Evolutionary conservation across 2,113 vertebrate species (phyloP).

Genomic region (Vulpes ferrilata): DNA sequence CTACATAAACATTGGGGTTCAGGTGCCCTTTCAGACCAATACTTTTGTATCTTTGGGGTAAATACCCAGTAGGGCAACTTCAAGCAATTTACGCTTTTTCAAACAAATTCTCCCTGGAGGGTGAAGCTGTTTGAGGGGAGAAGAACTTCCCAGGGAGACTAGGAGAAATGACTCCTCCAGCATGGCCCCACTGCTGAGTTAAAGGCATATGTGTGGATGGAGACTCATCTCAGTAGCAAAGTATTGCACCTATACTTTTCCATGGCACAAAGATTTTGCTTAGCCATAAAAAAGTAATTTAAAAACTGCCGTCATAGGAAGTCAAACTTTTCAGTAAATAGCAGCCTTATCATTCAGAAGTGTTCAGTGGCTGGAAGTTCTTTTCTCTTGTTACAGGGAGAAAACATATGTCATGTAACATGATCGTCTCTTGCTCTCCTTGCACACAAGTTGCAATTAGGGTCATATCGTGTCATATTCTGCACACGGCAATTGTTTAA

Average conservation of each 20-base stretch:
- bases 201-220: fast-evolving
- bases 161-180: fast-evolving
- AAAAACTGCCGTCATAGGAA: neutral
- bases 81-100: neutral
- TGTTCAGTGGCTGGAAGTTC: constrained; percentile 53
- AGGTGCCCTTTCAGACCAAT: too few relatives aligned
- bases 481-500: constrained; percentile 82
- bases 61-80: too few relatives aligned
- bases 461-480: constrained; percentile 82
- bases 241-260: neutral
- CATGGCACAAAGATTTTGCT: neutral
- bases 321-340: constrained; percentile 40
- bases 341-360: constrained; percentile 69
- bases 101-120: neutral
- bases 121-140: neutral
- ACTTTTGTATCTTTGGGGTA: too few relatives aligned
- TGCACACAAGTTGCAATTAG: constrained; percentile 81
- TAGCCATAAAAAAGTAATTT: neutral
- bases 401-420: constrained; percentile 76
- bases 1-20: too few relatives aligned
- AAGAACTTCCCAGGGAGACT: neutral
- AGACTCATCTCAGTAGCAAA: neutral
- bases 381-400: constrained; percentile 76
- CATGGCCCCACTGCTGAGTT: neutral
- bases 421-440: constrained; percentile 74